Evolutionary conservation across 2,113 vertebrate genomes (phyloP).

Genomic region (Oceanodroma tethys): DNA sequence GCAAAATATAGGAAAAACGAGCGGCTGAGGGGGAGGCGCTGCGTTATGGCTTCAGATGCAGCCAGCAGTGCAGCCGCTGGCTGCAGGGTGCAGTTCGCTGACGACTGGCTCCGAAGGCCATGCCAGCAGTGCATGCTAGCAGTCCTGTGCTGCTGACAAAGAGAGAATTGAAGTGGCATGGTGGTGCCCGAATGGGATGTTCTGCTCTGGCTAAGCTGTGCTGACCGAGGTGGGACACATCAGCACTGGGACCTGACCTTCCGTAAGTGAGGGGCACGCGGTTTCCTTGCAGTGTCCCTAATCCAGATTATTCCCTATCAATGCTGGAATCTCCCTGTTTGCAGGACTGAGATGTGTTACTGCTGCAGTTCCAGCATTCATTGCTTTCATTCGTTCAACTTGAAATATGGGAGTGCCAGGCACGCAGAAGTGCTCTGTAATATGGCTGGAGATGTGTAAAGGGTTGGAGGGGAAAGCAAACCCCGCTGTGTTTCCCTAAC

Average conservation of each 20-base stretch:
- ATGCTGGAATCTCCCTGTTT: background rate
- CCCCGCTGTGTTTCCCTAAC: background rate
- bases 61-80: background rate
- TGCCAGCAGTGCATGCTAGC: background rate
- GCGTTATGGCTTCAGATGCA: background rate
- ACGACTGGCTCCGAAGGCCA: background rate
- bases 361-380: background rate
- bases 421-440: background rate
- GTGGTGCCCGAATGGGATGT: background rate
- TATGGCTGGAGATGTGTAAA: background rate
- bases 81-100: background rate
- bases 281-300: background rate
- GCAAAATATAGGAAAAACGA: background rate
- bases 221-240: accelerated
- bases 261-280: no score
- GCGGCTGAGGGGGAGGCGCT: background rate
- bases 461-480: background rate
- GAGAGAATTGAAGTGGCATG: accelerated
- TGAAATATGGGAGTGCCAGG: background rate
- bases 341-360: background rate
- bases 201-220: accelerated
- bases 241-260: background rate
- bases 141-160: background rate
- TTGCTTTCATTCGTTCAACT: background rate
- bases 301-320: background rate